phyloP scores from a whole-genome alignment of 2,888 invertebrate species.

The Plebejus argus region DNA sequence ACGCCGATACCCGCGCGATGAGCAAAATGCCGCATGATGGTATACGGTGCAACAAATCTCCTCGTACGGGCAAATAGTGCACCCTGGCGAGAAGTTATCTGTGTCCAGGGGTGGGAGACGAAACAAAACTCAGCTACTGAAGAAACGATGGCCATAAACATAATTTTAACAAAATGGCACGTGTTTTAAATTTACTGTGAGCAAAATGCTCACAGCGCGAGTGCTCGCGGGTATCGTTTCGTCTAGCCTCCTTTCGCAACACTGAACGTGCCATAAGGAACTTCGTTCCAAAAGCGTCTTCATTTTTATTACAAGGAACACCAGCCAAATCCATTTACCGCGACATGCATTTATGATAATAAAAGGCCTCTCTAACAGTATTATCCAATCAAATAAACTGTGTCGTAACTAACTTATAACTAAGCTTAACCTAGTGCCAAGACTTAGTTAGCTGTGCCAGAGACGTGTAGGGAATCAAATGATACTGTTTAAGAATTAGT shows the following conservation, averaged over 20 bases:
- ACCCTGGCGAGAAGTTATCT: too few species aligned
- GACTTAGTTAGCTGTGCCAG: not conserved
- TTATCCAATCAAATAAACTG: constrained; percentile 17
- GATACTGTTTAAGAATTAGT: constrained; percentile 19
- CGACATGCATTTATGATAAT: not conserved
- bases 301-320: not conserved
- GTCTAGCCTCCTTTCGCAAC: not conserved
- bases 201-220: too few species aligned
- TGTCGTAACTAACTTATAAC: not conserved
- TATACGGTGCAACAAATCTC: too few species aligned
- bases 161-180: too few species aligned
- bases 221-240: too few species aligned
- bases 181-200: too few species aligned
- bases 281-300: not conserved
- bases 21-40: too few species aligned
- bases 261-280: not conserved
- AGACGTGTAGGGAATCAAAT: constrained; percentile 24
- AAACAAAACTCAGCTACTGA: too few species aligned
- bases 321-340: not conserved
- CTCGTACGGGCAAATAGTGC: too few species aligned
- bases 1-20: too few species aligned
- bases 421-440: constrained; percentile 21
- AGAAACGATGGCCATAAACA: too few species aligned
- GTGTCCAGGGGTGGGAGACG: too few species aligned
- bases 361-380: not conserved